A percentile compares a stretch with the other conserved stretches of the same genome.
Evolutionary conservation across 2,888 invertebrate genomes (phyloP).

Genomic region (Smittia sp.): DNA sequence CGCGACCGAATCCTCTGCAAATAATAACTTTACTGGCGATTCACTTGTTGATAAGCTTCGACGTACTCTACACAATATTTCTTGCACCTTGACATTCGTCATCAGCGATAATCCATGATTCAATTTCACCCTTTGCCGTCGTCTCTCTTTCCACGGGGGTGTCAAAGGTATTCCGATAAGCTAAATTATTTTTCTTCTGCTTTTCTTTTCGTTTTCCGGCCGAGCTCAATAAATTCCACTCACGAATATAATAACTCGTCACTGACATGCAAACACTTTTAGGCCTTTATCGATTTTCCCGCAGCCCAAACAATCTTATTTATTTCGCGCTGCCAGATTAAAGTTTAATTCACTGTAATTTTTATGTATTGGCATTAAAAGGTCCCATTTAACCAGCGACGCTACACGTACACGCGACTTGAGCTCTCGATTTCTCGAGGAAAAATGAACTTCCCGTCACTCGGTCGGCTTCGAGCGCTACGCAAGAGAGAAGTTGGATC

Average conservation of each 20-base stretch:
- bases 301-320: neutral
- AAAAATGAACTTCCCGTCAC: slow-evolving; percentile 21
- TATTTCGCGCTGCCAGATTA: slow-evolving; percentile 5
- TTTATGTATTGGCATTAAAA: slow-evolving; percentile 22
- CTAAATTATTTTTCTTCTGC: slow-evolving; percentile 5
- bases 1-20: neutral
- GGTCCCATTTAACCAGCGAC: neutral
- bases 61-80: slow-evolving; percentile 7
- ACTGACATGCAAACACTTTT: slow-evolving; percentile 25
- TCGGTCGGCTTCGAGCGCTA: neutral
- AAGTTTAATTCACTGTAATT: slow-evolving; percentile 26
- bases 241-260: slow-evolving; percentile 15
- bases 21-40: slow-evolving; percentile 6
- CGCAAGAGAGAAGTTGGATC: neutral
- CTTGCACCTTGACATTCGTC: neutral
- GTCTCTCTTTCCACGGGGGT: neutral
- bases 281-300: slow-evolving; percentile 19
- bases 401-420: slow-evolving; percentile 29
- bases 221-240: slow-evolving; percentile 15
- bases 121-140: slow-evolving; percentile 21
- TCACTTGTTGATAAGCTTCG: slow-evolving; percentile 36
- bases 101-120: neutral
- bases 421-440: slow-evolving; percentile 35
- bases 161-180: slow-evolving; percentile 2
- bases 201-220: neutral